Conservation (phyloP, 2,797 vertebrate species). For the Gambusia yucatana region DNA sequence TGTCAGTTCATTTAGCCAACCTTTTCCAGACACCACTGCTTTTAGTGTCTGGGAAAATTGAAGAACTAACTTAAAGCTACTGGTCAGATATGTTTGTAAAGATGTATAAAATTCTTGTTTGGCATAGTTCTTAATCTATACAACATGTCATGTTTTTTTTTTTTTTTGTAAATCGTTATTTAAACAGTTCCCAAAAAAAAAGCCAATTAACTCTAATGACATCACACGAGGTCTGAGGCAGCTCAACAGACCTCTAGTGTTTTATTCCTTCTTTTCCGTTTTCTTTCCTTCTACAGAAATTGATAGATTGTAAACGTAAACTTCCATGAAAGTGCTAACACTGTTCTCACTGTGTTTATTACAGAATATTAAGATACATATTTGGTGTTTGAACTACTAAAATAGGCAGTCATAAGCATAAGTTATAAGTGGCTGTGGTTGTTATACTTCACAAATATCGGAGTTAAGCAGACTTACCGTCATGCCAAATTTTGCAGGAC, state of each 20-base stretch:
- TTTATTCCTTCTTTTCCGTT: background rate
- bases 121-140: background rate
- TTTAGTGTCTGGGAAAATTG: background rate
- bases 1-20: constrained; percentile 51
- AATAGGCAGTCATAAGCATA: background rate
- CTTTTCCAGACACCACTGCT: constrained; percentile 23
- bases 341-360: background rate
- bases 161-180: background rate
- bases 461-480: too few relatives aligned
- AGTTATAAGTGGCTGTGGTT: too few relatives aligned
- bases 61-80: background rate
- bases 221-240: background rate
- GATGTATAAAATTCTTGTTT: background rate
- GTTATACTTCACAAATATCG: too few relatives aligned
- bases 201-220: background rate
- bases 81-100: background rate
- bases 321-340: background rate
- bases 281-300: background rate
- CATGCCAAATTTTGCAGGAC: too few relatives aligned
- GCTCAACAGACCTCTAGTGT: background rate
- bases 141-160: too few relatives aligned
- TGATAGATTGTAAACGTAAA: background rate
- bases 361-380: background rate
- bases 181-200: background rate
- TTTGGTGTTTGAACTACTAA: background rate